Evolutionary conservation across 2,888 invertebrate species (phyloP).

Genomic region (Latrodectus elegans): DNA sequence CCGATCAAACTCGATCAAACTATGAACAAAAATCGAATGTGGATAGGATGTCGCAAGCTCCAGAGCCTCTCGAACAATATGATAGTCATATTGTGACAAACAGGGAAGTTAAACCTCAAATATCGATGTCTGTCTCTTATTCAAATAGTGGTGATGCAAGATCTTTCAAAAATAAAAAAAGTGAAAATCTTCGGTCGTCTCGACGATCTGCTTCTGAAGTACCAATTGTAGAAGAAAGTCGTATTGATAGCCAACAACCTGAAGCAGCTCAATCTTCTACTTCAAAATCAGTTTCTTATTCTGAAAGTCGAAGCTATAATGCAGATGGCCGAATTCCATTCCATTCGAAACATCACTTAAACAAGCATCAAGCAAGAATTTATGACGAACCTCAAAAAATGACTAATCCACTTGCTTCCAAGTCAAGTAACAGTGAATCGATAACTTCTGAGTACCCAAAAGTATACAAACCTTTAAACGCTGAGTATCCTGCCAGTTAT

Average conservation of each 20-base stretch:
- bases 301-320: conserved; percentile 34
- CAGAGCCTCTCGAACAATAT: not conserved
- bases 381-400: conserved; percentile 21
- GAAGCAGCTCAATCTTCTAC: not conserved
- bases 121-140: not conserved
- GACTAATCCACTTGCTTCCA: conserved; percentile 14
- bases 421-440: not conserved
- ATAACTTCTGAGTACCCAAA: conserved; percentile 6
- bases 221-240: not conserved
- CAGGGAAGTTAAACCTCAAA: not conserved
- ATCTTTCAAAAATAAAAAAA: not conserved
- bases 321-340: not conserved
- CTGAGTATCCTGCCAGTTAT: conserved; percentile 50
- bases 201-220: not conserved
- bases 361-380: not conserved
- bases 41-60: not conserved
- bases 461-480: conserved; percentile 46
- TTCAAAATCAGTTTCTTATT: conserved; percentile 46
- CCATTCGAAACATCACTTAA: not conserved
- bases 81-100: not conserved
- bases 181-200: not conserved
- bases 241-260: not conserved
- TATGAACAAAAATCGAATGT: not conserved
- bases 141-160: too few species aligned
- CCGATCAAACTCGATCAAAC: not conserved